Evolutionary conservation across 2,113 vertebrate genomes (phyloP).

Genomic region (Sitta europaea): DNA sequence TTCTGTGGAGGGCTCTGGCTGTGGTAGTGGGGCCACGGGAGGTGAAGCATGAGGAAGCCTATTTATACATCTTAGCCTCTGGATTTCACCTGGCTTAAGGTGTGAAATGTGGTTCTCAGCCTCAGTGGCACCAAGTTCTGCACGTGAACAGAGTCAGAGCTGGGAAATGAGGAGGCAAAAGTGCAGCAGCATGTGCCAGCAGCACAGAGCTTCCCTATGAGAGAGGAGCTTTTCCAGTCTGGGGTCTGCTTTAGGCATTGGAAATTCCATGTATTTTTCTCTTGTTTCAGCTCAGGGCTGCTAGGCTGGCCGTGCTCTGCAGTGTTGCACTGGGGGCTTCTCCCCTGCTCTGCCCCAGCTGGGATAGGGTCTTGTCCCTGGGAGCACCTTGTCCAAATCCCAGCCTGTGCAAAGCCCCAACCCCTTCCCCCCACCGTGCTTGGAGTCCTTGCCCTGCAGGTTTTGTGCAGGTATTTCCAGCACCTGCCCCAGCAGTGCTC

Average conservation of each 20-base stretch:
- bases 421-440: fast-evolving
- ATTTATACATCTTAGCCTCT: neutral
- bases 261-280: neutral
- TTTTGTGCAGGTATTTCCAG: neutral
- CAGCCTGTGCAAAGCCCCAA: neutral
- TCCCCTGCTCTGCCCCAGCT: neutral
- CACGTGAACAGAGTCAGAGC: neutral
- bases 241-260: neutral
- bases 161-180: neutral
- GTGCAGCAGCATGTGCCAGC: neutral
- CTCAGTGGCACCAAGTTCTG: neutral
- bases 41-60: neutral
- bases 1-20: neutral
- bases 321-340: fast-evolving
- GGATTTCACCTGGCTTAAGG: neutral
- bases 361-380: neutral
- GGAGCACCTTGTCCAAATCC: neutral
- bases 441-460: neutral
- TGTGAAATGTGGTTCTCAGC: neutral
- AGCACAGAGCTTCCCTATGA: neutral
- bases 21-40: neutral
- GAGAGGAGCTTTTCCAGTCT: neutral
- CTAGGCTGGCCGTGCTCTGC: fast-evolving
- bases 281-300: neutral
- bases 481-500: neutral